Evolutionary conservation across 2,888 invertebrate species (phyloP), one percentile per base, ranked within the genome.

Genomic region (Macrophya annulata): DNA sequence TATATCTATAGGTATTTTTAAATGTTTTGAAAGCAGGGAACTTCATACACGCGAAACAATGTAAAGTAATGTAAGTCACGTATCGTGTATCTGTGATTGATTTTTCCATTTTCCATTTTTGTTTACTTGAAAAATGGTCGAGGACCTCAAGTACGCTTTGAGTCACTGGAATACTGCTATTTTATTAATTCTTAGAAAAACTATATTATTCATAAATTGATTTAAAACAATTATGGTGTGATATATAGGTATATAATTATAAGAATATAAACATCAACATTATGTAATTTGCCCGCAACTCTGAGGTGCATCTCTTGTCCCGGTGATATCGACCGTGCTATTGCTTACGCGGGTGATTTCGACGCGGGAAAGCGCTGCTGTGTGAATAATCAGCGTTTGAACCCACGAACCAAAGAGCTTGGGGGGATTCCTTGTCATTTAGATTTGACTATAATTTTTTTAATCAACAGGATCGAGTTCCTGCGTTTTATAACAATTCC

Each of bases 301-400:
- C 45, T 21, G 9, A 51, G 51, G 76, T 12, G 17, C 55, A 77
- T 77, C 10, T 31, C 37, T 81, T 81, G 8, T 31, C 62, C 81
- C 25, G 43, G 81, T 62, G 62, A 62, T 21, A 59, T 81, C 81
- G 62, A 40, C 45, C 8, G 59, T 21, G 62, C 15, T 81, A 21
- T 43, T 62, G 59, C 43, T 43, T 62, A 43, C 40, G 62, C 62
- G 55, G 59, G 79, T 59, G 21, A 81, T 21, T 62, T 81, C 40
- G 62, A 62, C 43, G 40, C n/a, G 21, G 21, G 15, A 31, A 40
- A 21, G 40, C 21, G 9, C 72, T 45, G 21, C 21, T 45, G 1
- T n/a, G n/a, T 43, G 12, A n/a, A 45, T 74, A 12, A 45, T n/a
- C 1, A 21, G 9, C 45, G 43, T n/a, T 45, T 74, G 45, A n/a